Percentiles rank a stretch among this genome's conserved stretches.
These are phyloP conservation scores for Gallinago media DNA, from an alignment of 2,113 vertebrate species.

Conservation along the genomic window DNA sequence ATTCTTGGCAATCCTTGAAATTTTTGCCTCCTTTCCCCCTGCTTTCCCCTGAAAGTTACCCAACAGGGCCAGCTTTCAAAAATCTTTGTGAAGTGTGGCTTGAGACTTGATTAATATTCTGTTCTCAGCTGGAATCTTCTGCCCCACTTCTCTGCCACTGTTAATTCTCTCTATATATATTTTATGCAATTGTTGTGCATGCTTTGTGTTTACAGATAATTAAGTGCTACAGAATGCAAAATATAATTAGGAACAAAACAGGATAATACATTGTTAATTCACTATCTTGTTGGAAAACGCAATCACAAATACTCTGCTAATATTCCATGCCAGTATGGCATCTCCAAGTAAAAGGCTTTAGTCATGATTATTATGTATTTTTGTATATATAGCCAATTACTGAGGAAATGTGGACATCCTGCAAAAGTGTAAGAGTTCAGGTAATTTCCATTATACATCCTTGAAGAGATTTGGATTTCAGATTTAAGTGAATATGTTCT, in stretches of 20 bases:
- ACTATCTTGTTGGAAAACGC: background rate
- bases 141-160: background rate
- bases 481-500: background rate
- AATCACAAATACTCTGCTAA: background rate
- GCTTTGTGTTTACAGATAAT: background rate
- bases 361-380: background rate
- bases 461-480: background rate
- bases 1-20: background rate
- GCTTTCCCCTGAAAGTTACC: background rate
- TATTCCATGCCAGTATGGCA: background rate
- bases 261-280: background rate
- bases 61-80: background rate
- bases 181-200: background rate
- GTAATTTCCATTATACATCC: background rate
- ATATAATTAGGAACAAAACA: background rate
- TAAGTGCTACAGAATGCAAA: background rate
- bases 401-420: background rate
- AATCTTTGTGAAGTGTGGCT: background rate
- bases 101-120: background rate
- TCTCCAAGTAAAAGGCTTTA: background rate
- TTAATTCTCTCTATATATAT: background rate
- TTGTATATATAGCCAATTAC: background rate
- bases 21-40: background rate
- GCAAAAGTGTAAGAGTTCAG: background rate
- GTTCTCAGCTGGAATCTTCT: background rate